Evolutionary conservation across 64 coral and sea anemone species (phyloP), one percentile per base, ranked within the genome.

Genomic region (Stichodactyla helianthus): DNA sequence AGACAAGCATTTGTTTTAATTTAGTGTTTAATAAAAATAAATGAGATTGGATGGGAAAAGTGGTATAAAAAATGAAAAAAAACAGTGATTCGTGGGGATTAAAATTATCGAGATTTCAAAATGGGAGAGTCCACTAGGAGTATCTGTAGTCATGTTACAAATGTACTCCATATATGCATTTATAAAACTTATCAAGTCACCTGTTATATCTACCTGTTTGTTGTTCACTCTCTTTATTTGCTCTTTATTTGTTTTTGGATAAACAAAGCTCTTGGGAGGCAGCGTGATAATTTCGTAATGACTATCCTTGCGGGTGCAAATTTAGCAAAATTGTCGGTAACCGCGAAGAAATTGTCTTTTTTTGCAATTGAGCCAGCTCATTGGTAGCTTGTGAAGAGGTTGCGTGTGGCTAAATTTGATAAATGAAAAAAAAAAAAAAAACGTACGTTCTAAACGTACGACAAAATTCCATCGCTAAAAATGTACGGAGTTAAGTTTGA

Each of bases 141-240:
- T 74, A 74, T 8, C 18, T n/a, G 17, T 19, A 67, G 6, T 68
- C 63, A 7, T 22, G 22, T 74, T 74, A 12, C 27, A 31, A 11
- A 9, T 11, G 55, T 11, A 58, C 55, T 44, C 2, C 35, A 53
- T 77, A 54, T 77, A 74, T 77, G 4, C 78, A 55, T 77, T 86
- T 78, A 85, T 18, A 61, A 25, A 68, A 79, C 53, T 83, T 56
- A 54, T 71, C 51, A 80, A 15, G 51, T 35, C 86, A 85, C 55
- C 68, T 59, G 55, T 90, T 59, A 57, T n/a, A 13, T 77, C 20
- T 7, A 59, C 67, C 20, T 13, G 25, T 59, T 83, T 53, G 0
- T 54, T 10, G 25, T 89, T 25, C 50, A 53, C 50, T 71, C 50
- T 16, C 83, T 85, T 74, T 68, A 31, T 7, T 74, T 26, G 10